Evolutionary conservation across 2,113 vertebrate genomes (phyloP).

Genomic region (Chaenogobius annularis): DNA sequence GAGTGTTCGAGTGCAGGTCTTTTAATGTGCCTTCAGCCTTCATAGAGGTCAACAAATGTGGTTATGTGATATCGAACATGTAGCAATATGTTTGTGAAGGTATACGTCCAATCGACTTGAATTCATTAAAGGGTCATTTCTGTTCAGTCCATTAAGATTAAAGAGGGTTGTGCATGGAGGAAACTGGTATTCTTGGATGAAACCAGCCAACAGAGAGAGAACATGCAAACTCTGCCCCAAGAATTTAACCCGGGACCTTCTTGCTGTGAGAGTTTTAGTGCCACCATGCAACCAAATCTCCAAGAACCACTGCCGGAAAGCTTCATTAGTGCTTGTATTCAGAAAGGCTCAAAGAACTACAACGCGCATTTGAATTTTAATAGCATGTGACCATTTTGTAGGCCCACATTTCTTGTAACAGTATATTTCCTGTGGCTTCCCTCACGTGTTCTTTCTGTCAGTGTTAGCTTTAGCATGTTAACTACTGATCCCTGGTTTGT

Average conservation of each 20-base stretch:
- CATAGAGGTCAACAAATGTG: conserved; percentile 3
- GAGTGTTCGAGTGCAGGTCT: conserved; percentile 36
- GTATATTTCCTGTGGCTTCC: background rate
- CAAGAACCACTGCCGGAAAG: too few species aligned
- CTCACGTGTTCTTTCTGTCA: background rate
- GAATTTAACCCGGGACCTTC: too few species aligned
- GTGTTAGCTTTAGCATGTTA: conserved; percentile 4
- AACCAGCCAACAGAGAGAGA: too few species aligned
- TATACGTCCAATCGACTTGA: background rate
- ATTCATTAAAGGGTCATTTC: background rate
- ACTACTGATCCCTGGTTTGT: conserved; percentile 27
- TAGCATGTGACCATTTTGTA: background rate
- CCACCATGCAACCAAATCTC: too few species aligned
- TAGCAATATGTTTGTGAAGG: background rate
- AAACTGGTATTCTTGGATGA: too few species aligned
- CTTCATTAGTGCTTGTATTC: too few species aligned
- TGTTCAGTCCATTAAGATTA: background rate
- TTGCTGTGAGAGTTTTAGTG: too few species aligned
- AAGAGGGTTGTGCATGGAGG: background rate
- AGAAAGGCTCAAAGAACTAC: too few species aligned
- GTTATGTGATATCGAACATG: background rate
- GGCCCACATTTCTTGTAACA: background rate
- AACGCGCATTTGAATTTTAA: too few species aligned
- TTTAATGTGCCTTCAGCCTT: conserved; percentile 40
- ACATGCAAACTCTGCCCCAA: too few species aligned